These are phyloP conservation scores for Phrynocephalus versicolor DNA, from an alignment of 2,113 vertebrate species.

Conservation along the genomic window DNA sequence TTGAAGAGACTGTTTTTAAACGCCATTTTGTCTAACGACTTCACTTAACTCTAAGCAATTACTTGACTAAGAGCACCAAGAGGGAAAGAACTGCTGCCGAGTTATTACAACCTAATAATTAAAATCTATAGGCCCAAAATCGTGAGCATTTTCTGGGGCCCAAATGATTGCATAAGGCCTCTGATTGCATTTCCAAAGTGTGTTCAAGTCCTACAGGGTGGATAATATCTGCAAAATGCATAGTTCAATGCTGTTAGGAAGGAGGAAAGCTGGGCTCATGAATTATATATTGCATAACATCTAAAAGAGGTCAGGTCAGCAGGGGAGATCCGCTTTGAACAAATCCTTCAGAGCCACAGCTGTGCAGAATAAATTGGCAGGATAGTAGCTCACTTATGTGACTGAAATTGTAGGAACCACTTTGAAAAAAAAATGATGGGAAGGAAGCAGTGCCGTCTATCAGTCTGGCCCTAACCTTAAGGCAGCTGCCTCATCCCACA, in stretches of 20 bases:
- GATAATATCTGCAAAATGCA: constrained; percentile 4
- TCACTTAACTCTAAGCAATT: constrained; percentile 32
- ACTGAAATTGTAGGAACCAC: not conserved
- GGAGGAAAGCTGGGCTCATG: constrained; percentile 10
- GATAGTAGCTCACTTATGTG: constrained; percentile 4
- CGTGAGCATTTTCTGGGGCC: not conserved
- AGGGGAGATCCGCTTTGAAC: constrained; percentile 24
- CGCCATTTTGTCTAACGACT: not conserved
- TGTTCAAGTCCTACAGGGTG: constrained; percentile 4
- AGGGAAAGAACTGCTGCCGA: constrained; percentile 5
- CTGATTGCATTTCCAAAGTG: constrained; percentile 11
- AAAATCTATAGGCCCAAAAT: not conserved
- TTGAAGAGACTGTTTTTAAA: not conserved
- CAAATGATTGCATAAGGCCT: not conserved
- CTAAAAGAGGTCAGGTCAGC: constrained; percentile 33
- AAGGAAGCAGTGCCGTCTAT: not conserved
- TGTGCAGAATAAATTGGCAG: constrained; percentile 32
- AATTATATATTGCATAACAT: constrained; percentile 34
- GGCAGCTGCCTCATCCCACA: no score
- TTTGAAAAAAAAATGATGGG: not conserved
- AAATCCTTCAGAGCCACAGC: constrained; percentile 6
- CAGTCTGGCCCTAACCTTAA: no score
- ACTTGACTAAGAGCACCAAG: constrained; percentile 5
- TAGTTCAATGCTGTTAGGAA: constrained; percentile 31
- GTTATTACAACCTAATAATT: constrained; percentile 11